These are phyloP conservation scores for Rhombomys opimus DNA, from an alignment of 2,113 vertebrate species.

Conservation along the genomic window DNA sequence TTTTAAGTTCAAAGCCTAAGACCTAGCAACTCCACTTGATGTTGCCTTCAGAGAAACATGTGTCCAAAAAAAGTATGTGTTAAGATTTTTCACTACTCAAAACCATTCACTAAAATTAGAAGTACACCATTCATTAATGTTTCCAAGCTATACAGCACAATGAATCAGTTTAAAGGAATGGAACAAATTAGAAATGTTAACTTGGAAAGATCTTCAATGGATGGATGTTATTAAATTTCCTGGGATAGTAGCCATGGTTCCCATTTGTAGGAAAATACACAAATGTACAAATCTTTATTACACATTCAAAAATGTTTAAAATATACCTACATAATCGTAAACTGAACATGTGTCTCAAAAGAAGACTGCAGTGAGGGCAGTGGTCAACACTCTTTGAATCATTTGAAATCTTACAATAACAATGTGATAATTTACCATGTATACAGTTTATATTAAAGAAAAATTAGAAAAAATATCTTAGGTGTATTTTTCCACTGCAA, in stretches of 20 bases:
- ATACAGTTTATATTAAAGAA: background rate
- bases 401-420: slow-evolving; percentile 30
- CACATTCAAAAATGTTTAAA: slow-evolving; percentile 19
- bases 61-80: slow-evolving; percentile 12
- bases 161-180: slow-evolving; percentile 1
- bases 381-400: background rate
- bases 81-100: background rate
- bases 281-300: slow-evolving; percentile 42
- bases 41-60: slow-evolving; percentile 27
- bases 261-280: background rate
- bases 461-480: slow-evolving; percentile 24
- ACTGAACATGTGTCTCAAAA: slow-evolving; percentile 37
- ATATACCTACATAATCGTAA: background rate
- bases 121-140: background rate
- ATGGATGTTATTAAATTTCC: background rate
- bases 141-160: background rate
- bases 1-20: background rate
- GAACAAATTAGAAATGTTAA: slow-evolving; percentile 33
- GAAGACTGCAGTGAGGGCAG: background rate
- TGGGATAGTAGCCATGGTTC: background rate
- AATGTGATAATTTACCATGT: background rate
- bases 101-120: no score
- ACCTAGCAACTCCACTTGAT: background rate
- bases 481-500: slow-evolving; percentile 16
- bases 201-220: background rate